Conservation (phyloP, 2,113 vertebrate genomes). For the Peromyscus polionotus region DNA sequence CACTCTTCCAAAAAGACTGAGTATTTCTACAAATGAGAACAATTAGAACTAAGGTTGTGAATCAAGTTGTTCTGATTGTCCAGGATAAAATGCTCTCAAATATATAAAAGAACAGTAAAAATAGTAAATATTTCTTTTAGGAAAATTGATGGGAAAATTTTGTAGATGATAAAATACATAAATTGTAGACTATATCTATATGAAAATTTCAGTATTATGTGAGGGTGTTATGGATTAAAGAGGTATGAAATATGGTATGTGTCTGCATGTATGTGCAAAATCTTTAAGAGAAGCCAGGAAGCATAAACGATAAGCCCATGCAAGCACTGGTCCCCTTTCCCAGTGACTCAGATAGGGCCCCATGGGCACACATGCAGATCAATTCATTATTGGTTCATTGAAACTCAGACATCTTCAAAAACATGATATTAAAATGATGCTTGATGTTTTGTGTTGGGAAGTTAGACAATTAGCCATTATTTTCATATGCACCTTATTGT, state of each 20-base stretch:
- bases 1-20: background rate
- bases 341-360: background rate
- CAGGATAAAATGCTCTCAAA: background rate
- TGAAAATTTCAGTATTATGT: background rate
- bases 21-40: conserved; percentile 51
- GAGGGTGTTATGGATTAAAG: background rate
- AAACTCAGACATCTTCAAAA: background rate
- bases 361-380: background rate
- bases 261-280: background rate
- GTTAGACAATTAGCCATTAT: background rate
- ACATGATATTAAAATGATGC: background rate
- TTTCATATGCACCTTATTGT: background rate
- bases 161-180: background rate
- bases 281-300: background rate
- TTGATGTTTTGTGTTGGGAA: background rate
- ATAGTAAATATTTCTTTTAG: background rate
- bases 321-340: no score
- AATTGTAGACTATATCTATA: conserved; percentile 15
- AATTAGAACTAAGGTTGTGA: background rate
- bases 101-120: background rate
- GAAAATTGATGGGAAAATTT: background rate
- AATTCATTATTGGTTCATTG: background rate
- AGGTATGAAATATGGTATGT: background rate
- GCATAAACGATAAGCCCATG: background rate
- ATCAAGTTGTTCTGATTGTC: conserved; percentile 30